Conservation (phyloP, 2,113 vertebrate genomes). For the Pholis gunnellus region DNA sequence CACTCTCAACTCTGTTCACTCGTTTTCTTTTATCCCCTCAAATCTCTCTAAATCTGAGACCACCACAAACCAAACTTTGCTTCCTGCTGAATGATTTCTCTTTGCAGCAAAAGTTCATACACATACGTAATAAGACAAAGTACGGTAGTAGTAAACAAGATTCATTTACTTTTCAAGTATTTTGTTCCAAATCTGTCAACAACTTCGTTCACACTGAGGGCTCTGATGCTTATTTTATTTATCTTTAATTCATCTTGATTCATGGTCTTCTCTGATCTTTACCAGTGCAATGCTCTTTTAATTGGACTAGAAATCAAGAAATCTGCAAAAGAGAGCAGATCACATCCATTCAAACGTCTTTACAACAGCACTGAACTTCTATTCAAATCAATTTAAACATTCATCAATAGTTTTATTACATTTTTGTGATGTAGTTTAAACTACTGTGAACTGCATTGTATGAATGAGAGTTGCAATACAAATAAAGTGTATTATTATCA, state of each 20-base stretch:
- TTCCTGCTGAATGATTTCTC: constrained; percentile 44
- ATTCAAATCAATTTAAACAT: background rate
- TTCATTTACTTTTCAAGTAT: background rate
- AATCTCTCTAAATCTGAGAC: constrained; percentile 80
- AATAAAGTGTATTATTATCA: background rate
- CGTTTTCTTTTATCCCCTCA: constrained; percentile 61
- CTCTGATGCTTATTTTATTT: background rate
- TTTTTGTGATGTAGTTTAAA: background rate
- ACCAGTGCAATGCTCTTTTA: background rate
- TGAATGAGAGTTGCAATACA: background rate
- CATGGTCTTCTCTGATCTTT: background rate
- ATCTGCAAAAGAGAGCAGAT: background rate
- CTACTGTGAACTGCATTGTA: background rate
- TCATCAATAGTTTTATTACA: background rate
- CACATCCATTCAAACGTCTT: background rate
- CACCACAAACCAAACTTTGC: constrained; percentile 77
- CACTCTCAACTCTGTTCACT: constrained; percentile 59
- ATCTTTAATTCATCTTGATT: background rate
- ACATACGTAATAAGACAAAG: constrained; percentile 5
- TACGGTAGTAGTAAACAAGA: background rate
- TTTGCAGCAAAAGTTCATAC: constrained; percentile 13
- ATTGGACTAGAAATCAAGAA: background rate
- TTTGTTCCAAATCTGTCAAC: background rate
- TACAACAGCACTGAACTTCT: background rate
- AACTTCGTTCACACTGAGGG: background rate